Percentiles rank a stretch among this genome's conserved stretches.
phyloP scores from a whole-genome alignment of 2,888 invertebrate species.

The Idaea dimidiata region DNA sequence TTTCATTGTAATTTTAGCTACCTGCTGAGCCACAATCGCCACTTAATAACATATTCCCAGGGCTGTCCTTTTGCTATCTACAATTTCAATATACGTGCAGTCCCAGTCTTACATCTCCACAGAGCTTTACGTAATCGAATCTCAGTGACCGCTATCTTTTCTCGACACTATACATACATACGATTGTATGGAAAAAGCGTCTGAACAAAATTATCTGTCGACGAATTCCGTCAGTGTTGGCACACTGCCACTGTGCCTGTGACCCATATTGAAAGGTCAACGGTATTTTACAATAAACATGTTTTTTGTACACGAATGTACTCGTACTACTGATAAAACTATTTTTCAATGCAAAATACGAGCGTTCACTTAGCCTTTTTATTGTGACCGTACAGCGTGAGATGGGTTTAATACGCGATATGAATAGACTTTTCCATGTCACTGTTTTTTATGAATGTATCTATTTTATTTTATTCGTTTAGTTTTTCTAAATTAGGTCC shows the following conservation, averaged over 20 bases:
- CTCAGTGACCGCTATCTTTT: neutral
- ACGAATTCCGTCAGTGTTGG: neutral
- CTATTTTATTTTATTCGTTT: neutral
- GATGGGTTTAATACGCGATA: neutral
- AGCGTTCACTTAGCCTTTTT: neutral
- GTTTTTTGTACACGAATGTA: neutral
- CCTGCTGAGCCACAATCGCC: neutral
- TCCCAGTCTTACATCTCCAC: neutral
- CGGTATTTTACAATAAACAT: neutral
- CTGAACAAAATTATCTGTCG: neutral
- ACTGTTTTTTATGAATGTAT: neutral
- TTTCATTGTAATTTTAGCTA: no score
- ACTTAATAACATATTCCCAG: neutral
- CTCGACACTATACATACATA: neutral
- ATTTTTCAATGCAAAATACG: conserved; percentile 1
- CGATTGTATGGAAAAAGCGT: neutral
- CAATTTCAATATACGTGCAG: no score
- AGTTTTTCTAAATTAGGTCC: neutral
- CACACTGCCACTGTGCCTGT: neutral
- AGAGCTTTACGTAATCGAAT: neutral
- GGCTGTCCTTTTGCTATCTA: no score
- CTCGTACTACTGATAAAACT: neutral
- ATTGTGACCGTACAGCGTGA: neutral
- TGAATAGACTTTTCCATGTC: neutral
- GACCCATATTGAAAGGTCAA: neutral